Conservation (phyloP, 2,797 vertebrate genomes). For the Oreortyx pictus region DNA sequence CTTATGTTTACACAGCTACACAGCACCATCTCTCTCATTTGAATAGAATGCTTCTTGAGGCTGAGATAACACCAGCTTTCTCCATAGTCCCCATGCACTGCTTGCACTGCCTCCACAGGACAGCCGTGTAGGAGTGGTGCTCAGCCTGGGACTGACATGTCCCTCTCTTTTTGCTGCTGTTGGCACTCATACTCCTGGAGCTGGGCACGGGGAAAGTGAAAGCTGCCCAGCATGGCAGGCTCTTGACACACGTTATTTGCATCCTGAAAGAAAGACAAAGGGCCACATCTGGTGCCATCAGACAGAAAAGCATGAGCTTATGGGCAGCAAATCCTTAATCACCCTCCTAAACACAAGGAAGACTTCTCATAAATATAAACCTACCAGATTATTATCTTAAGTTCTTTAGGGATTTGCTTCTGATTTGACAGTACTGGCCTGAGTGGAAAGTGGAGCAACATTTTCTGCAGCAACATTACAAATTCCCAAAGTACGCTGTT, state of each 20-base stretch:
- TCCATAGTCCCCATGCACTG: background rate
- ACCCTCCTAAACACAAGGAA: background rate
- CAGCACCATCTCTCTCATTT: background rate
- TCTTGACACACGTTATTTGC: background rate
- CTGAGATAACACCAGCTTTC: background rate
- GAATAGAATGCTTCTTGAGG: background rate
- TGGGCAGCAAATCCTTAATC: constrained; percentile 16
- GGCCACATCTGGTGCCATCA: background rate
- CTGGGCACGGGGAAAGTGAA: accelerated
- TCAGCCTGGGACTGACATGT: accelerated
- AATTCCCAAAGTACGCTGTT: background rate
- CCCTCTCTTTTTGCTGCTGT: background rate
- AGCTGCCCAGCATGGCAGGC: background rate
- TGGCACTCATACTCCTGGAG: accelerated
- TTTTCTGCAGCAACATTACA: background rate
- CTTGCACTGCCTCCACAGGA: background rate
- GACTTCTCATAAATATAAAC: constrained; percentile 39
- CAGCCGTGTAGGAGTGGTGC: background rate
- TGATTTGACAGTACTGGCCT: background rate
- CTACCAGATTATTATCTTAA: constrained; percentile 30
- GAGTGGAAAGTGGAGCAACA: background rate
- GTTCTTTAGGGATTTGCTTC: constrained; percentile 45
- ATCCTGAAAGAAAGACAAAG: background rate
- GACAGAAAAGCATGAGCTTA: background rate
- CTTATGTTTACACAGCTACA: background rate